Conservation (phyloP, 30 jellyfish, hydroid and myxozoan genomes). For the Clytia hemisphaerica region DNA sequence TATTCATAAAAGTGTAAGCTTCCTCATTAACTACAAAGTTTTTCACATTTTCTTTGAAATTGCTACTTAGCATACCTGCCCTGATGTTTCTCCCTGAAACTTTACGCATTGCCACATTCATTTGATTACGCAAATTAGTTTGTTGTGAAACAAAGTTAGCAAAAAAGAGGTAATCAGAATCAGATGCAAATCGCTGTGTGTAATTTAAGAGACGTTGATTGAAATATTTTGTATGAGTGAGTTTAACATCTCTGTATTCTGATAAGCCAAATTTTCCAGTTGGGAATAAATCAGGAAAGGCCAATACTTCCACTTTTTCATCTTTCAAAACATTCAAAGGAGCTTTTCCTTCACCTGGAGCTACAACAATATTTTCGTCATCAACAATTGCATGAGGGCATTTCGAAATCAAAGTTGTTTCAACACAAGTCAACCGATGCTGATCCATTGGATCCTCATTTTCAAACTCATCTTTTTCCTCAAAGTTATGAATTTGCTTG, state of each 20-base stretch:
- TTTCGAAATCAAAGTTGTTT: no score
- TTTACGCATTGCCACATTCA: slow-evolving; percentile 15
- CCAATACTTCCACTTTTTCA: no score
- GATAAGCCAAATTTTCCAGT: slow-evolving; percentile 31
- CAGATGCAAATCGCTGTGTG: slow-evolving; percentile 14
- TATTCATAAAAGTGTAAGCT: slow-evolving; percentile 12
- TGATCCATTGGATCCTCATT: no score
- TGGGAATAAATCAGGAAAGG: slow-evolving; percentile 22
- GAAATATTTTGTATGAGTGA: slow-evolving; percentile 29
- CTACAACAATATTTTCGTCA: no score
- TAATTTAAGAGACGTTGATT: slow-evolving; percentile 20
- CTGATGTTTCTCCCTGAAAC: slow-evolving; percentile 7
- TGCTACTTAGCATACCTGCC: slow-evolving; percentile 13
- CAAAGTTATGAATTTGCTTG: no score
- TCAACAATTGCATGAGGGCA: no score
- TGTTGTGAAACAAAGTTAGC: slow-evolving; percentile 20
- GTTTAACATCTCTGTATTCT: slow-evolving; percentile 13
- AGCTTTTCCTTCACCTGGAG: no score
- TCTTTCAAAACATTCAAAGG: no score
- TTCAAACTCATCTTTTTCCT: no score
- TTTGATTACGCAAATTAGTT: slow-evolving; percentile 10
- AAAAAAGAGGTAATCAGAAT: slow-evolving; percentile 30
- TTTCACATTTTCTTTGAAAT: slow-evolving; percentile 11
- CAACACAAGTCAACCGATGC: no score
- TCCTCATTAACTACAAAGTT: slow-evolving; percentile 8